A percentile compares a stretch with the other conserved stretches of the same genome.
Conservation (phyloP, 2,888 invertebrate species). For the Trimorus sp. region DNA sequence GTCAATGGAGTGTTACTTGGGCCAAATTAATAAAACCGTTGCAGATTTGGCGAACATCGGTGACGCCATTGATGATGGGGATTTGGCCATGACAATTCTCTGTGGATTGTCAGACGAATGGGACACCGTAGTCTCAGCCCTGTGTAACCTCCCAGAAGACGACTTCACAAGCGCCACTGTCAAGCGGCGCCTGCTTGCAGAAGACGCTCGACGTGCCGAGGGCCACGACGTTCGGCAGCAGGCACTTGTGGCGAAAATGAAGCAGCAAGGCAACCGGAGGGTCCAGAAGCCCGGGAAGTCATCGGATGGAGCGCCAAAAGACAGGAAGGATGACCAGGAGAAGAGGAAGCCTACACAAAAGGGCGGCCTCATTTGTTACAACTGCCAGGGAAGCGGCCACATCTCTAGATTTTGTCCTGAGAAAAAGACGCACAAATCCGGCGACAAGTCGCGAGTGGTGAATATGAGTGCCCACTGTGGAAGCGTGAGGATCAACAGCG, state of each 20-base stretch:
- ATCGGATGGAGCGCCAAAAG: background rate
- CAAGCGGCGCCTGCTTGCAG: conserved; percentile 36
- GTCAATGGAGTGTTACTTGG: conserved; percentile 11
- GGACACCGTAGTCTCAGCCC: conserved; percentile 32
- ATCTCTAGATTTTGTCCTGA: conserved; percentile 17
- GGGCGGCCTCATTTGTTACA: background rate
- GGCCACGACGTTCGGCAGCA: conserved; percentile 6
- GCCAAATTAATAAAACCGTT: conserved; percentile 36
- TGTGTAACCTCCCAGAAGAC: conserved; percentile 33
- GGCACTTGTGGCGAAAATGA: background rate
- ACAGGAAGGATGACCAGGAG: background rate
- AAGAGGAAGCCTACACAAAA: too few species aligned
- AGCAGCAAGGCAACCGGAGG: background rate
- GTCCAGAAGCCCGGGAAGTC: background rate
- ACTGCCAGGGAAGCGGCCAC: conserved; percentile 2
- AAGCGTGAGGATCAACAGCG: background rate
- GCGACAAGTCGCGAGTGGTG: background rate
- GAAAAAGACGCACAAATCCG: conserved; percentile 1
- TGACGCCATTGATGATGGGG: conserved; percentile 43
- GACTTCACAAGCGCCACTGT: conserved; percentile 30
- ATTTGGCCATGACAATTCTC: conserved; percentile 44
- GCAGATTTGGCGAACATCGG: conserved; percentile 42
- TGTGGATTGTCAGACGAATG: conserved; percentile 39
- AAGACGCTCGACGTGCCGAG: conserved; percentile 31
- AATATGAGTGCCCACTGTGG: background rate